A percentile compares a stretch with the other conserved stretches of the same genome.
Evolutionary conservation across 2,888 invertebrate species (phyloP).

Genomic region (Celastrina argiolus): DNA sequence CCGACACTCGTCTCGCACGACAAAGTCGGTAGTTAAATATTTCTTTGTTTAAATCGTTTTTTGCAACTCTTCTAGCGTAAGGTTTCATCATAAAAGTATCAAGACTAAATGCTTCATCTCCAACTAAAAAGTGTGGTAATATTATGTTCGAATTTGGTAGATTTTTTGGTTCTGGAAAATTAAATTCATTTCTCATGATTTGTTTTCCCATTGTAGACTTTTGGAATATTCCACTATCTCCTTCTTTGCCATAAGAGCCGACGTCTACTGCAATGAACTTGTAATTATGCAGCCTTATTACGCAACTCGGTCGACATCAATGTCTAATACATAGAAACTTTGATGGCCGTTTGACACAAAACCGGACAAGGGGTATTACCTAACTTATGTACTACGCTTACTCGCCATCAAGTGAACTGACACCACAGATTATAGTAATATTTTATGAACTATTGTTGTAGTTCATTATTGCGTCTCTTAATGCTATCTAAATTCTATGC

Average conservation of each 20-base stretch:
- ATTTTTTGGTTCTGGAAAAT: constrained; percentile 1
- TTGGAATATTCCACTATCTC: constrained; percentile 19
- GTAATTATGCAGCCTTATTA: too few relatives aligned
- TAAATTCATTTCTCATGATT: constrained; percentile 17
- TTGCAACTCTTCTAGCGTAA: neutral
- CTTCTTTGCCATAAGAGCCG: constrained; percentile 11
- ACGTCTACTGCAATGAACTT: constrained; percentile 14
- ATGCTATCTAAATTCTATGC: too few relatives aligned
- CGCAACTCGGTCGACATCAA: too few relatives aligned
- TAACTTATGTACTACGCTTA: too few relatives aligned
- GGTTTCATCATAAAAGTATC: constrained; percentile 18
- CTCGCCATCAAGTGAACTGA: too few relatives aligned
- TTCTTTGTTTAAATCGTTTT: neutral
- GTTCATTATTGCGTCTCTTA: too few relatives aligned
- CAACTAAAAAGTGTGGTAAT: constrained; percentile 18
- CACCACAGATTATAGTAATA: too few relatives aligned
- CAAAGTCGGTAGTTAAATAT: constrained; percentile 19
- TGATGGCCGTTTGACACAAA: too few relatives aligned
- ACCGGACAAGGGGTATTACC: too few relatives aligned
- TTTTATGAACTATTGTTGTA: too few relatives aligned
- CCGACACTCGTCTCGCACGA: constrained; percentile 8
- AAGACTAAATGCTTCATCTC: constrained; percentile 20
- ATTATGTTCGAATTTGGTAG: constrained; percentile 6
- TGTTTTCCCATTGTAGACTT: constrained; percentile 22
- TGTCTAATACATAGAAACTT: too few relatives aligned